Conservation (phyloP, 2,113 vertebrate species). For the Thomomys bottae region DNA sequence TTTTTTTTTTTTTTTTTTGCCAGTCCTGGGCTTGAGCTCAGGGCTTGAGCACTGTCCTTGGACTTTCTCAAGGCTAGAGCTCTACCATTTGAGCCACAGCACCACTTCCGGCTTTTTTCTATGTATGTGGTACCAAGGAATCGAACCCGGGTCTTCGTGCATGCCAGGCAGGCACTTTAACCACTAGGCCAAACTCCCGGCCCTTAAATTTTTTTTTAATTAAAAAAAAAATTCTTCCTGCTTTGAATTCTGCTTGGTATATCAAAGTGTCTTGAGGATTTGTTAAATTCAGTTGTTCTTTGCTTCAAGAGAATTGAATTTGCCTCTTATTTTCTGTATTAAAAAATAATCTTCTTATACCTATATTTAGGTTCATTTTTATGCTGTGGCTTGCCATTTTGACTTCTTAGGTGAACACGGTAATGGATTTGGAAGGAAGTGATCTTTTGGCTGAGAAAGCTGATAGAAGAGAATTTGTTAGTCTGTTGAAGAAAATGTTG, state of each 20-base stretch:
- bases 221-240: neutral
- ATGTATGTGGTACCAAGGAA: too few relatives aligned
- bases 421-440: slow-evolving; percentile 99
- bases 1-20: too few relatives aligned
- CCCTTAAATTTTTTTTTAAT: too few relatives aligned
- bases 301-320: slow-evolving; percentile 44
- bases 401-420: slow-evolving; percentile 94
- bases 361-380: slow-evolving; percentile 1
- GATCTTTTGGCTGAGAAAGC: slow-evolving; percentile 97
- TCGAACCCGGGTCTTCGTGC: too few relatives aligned
- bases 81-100: too few relatives aligned
- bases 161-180: too few relatives aligned
- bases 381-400: slow-evolving; percentile 64
- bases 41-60: too few relatives aligned
- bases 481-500: slow-evolving; percentile 98
- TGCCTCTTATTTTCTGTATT: neutral
- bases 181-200: too few relatives aligned
- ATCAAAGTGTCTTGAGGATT: slow-evolving; percentile 50
- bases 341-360: slow-evolving; percentile 3
- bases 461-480: slow-evolving; percentile 97
- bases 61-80: too few relatives aligned
- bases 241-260: slow-evolving; percentile 48
- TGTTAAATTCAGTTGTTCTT: slow-evolving; percentile 14
- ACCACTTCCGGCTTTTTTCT: too few relatives aligned
- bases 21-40: too few relatives aligned